Evolutionary conservation across 2,888 invertebrate genomes (phyloP), one percentile per base, ranked within the genome.

Genomic region (Hydrotaea cyrtoneurina): DNA sequence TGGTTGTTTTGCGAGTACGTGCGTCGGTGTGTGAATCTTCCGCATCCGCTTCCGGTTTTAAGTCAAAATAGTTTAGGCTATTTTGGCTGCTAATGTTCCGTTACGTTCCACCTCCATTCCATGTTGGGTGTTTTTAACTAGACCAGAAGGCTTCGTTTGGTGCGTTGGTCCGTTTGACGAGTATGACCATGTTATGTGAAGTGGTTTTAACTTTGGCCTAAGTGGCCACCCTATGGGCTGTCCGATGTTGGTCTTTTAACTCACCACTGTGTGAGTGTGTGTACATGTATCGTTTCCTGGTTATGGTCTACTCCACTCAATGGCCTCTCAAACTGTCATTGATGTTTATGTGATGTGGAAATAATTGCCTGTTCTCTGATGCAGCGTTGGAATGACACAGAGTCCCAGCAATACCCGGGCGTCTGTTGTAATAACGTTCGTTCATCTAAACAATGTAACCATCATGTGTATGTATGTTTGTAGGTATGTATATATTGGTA

Each of bases 281-380:
- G 11, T 57, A 31, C 7, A 7, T 31, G 31, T 31, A 31, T 31
- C 3, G 31, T 39, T 39, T 57, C 26, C 59, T 8, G 17, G 31
- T 31, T 39, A 79, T 15, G n/a, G 57, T 19, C 50, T 73, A 21
- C 15, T 73, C 69, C 11, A 46, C 53, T 57, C 36, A 73, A 72
- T 69, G 15, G 64, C 11, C 46, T 23, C n/a, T 55, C 19, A 5
- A 19, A 59, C 15, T 55, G 76, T 21, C 55, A 71, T 36, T 15
- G 31, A 59, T 55, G 62, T 15, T 19, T 11, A 39, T 64, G 23
- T 77, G 71, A 77, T 82, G 53, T 79, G 69, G 62, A 80, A 77
- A 64, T 75, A 77, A 85, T 80, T 82, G 82, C 72, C 79, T 82
- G 43, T 82, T 80, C 77, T 71, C 21, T 50, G 5, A 2, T 50